Conservation (phyloP, 2,888 invertebrate genomes). For the Siphonodentalium dalli region DNA sequence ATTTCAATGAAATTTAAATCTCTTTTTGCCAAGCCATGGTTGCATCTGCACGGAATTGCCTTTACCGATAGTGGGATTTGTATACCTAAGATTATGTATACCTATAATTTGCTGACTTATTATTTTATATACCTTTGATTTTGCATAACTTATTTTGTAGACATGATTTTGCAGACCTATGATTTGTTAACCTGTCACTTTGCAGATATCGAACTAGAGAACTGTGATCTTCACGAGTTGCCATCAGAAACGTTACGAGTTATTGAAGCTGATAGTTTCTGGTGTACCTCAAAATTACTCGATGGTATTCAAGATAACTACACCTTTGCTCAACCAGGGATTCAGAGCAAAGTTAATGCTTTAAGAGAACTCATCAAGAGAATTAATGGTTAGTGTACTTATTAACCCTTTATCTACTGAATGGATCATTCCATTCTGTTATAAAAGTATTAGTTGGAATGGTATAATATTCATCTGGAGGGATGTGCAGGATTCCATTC, state of each 20-base stretch:
- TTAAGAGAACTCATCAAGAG: conserved; percentile 93
- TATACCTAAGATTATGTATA: too few species aligned
- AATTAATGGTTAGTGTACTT: conserved; percentile 78
- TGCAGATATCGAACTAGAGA: conserved; percentile 83
- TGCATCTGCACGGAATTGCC: too few species aligned
- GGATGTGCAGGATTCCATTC: too few species aligned
- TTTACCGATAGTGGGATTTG: too few species aligned
- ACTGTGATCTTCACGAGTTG: conserved; percentile 82
- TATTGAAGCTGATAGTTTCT: conserved; percentile 98
- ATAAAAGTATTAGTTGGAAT: too few species aligned
- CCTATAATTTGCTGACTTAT: too few species aligned
- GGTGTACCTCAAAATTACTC: conserved; percentile 96
- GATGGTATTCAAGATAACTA: conserved; percentile 99
- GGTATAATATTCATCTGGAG: too few species aligned
- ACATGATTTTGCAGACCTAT: not conserved
- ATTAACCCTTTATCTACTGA: too few species aligned
- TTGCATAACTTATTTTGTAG: not conserved
- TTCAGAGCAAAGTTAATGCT: conserved; percentile 96
- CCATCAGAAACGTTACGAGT: conserved; percentile 79
- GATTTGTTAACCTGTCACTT: not conserved
- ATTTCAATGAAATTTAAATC: too few species aligned
- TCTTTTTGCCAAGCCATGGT: too few species aligned
- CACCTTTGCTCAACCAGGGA: conserved; percentile 99
- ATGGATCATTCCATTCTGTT: too few species aligned
- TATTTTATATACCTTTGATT: too few species aligned